Percentiles rank a stretch among this genome's conserved stretches.
Evolutionary conservation across 2,113 vertebrate species (phyloP).

Genomic region (Scomber colias): DNA sequence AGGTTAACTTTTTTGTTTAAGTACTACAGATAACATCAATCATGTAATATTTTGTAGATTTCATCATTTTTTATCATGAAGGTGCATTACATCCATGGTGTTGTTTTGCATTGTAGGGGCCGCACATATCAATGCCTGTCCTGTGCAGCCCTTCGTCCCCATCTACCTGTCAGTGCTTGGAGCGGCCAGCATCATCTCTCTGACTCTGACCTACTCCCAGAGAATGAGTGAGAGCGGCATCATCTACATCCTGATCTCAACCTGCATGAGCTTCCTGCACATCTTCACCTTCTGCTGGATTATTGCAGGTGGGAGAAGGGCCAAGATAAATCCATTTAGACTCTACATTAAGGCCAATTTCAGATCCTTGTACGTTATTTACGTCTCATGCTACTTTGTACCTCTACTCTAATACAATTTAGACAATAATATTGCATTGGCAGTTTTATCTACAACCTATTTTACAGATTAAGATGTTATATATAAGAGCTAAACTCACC

Average conservation of each 20-base stretch:
- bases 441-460: background rate
- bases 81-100: background rate
- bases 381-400: background rate
- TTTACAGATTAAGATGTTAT: background rate
- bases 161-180: slow-evolving; percentile 75
- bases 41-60: background rate
- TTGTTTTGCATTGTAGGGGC: slow-evolving; percentile 45
- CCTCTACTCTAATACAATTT: background rate
- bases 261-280: slow-evolving; percentile 27
- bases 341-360: background rate
- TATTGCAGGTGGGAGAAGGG: slow-evolving; percentile 67
- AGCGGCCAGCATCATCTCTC: slow-evolving; percentile 37
- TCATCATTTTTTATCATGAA: no score
- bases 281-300: slow-evolving; percentile 71
- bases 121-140: slow-evolving; percentile 47
- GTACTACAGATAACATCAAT: background rate
- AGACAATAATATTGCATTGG: background rate
- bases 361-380: background rate
- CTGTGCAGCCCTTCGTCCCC: slow-evolving; percentile 65
- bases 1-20: slow-evolving; percentile 7
- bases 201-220: slow-evolving; percentile 59
- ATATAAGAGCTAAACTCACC: no score
- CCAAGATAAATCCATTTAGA: background rate
- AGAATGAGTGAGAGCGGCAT: background rate
- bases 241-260: background rate